These are phyloP conservation scores for Metacarcinus magister DNA, from an alignment of 2,888 invertebrate species.

Conservation along the genomic window DNA sequence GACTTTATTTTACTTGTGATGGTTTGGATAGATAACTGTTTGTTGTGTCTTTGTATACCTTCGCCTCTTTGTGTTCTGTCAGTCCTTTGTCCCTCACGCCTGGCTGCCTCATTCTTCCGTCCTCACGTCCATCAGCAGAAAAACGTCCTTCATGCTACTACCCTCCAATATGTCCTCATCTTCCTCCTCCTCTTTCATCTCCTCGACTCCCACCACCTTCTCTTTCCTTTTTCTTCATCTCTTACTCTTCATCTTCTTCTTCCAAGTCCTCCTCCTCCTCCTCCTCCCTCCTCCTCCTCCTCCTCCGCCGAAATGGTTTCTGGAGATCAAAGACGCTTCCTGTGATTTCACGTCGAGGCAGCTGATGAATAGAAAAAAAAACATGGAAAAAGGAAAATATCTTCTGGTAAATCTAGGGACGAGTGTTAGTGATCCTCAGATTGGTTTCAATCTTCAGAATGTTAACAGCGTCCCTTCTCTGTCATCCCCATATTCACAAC, in stretches of 20 bases:
- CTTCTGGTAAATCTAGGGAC: not conserved
- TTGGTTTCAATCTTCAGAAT: not conserved
- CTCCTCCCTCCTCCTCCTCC: not conserved
- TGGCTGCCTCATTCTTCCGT: not conserved
- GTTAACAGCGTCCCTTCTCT: not conserved
- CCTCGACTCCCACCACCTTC: not conserved
- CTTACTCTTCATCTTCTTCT: not conserved
- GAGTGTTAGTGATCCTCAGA: not conserved
- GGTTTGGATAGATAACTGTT: not conserved
- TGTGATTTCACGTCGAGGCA: not conserved
- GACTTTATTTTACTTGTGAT: not conserved
- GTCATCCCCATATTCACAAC: not conserved
- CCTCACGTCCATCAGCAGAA: slow-evolving; percentile 21
- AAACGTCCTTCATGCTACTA: not conserved
- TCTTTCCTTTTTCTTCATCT: not conserved
- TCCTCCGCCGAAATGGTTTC: not conserved
- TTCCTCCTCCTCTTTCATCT: not conserved
- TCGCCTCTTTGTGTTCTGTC: slow-evolving; percentile 1
- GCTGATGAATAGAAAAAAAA: not conserved
- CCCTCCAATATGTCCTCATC: not conserved
- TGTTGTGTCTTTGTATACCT: slow-evolving; percentile 37
- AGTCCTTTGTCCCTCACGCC: slow-evolving; percentile 31
- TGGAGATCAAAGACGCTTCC: slow-evolving; percentile 41
- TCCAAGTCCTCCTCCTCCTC: not conserved
- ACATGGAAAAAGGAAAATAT: not conserved